Percentiles rank a stretch among this genome's conserved stretches.
Evolutionary conservation across 64 coral and sea anemone genomes (phyloP).

Genomic region (Montipora efflorescens): DNA sequence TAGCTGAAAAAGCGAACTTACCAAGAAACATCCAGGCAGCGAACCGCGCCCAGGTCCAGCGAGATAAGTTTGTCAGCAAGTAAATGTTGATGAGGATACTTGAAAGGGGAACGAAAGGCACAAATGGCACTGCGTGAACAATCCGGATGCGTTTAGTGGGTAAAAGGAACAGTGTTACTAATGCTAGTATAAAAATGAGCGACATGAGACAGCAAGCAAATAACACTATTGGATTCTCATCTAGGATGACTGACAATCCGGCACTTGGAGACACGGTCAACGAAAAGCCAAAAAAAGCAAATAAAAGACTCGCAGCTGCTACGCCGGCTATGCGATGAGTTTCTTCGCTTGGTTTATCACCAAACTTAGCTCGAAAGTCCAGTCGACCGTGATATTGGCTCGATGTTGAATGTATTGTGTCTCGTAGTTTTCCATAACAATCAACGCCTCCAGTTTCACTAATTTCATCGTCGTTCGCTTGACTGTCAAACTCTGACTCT

Average conservation of each 20-base stretch:
- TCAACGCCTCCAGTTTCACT: neutral
- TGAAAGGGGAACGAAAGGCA: slow-evolving; percentile 47
- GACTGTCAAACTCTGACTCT: neutral
- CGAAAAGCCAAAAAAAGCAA: slow-evolving; percentile 43
- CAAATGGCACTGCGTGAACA: slow-evolving; percentile 29
- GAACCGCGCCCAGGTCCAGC: slow-evolving; percentile 68
- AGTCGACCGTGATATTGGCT: neutral
- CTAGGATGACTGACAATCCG: neutral
- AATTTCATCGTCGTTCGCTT: neutral
- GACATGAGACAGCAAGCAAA: slow-evolving; percentile 39
- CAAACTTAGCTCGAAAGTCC: neutral
- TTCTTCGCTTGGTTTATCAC: slow-evolving; percentile 26
- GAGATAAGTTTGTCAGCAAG: slow-evolving; percentile 61
- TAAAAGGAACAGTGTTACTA: slow-evolving; percentile 31
- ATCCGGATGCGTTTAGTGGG: slow-evolving; percentile 5
- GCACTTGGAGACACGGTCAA: slow-evolving; percentile 10
- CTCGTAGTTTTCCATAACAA: slow-evolving; percentile 28
- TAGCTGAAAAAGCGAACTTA: neutral
- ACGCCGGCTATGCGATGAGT: slow-evolving; percentile 45
- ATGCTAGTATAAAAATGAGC: neutral
- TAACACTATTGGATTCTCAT: neutral
- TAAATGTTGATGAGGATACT: slow-evolving; percentile 71
- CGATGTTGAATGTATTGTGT: neutral
- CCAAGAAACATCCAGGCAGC: slow-evolving; percentile 73
- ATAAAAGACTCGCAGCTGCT: slow-evolving; percentile 18